Evolutionary conservation across 2,113 vertebrate genomes (phyloP), one percentile per base, ranked within the genome.

Genomic region (Scomber japonicus): DNA sequence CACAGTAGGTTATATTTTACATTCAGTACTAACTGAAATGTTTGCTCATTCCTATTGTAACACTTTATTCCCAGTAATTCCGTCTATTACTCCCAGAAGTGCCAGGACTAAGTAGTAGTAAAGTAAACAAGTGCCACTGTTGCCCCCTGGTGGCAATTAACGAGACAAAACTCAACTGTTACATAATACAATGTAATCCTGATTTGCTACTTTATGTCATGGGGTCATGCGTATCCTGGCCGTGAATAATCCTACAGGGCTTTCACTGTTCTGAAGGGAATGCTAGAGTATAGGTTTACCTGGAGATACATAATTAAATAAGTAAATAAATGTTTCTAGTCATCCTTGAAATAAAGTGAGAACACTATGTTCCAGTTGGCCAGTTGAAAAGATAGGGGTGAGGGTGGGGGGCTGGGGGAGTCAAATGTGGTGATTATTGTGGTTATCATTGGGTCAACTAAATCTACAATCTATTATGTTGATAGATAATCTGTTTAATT

Each of bases 201-300:
- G 64, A 61, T 85, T 79, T 78, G 27, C 61, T 69, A 54, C 71
- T 75, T 55, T 16, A 46, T 80, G 21, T 50, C 69, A 44, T 61
- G 68, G 12, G 80, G 83, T 84, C 68, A 81, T 87, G 85, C 80
- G 79, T 86, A 78, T 89, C 81, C 84, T 90, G 63, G 74, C 59
- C 57, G 57, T 12, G 21, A 80, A 63, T 83, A 85, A 89, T 79
- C 83, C 61, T 1, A 10, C 5, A 27, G 9, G 4, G 35, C 0
- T 30, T 31, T 48, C 16, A 27, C 0, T 44, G 17, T 1, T 46
- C 5, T 54, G n/a, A 55, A 14, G 24, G 4, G 21, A 75, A 4
- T 12, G 35, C 5, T 50, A 24, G 21, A 59, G 27, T 1, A 62
- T 4, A 35, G 17, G 11, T 6, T 40, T 40, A 40, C 35, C 35